phyloP scores from a whole-genome alignment of 2,888 invertebrate species.

The Masnerella sp. region DNA sequence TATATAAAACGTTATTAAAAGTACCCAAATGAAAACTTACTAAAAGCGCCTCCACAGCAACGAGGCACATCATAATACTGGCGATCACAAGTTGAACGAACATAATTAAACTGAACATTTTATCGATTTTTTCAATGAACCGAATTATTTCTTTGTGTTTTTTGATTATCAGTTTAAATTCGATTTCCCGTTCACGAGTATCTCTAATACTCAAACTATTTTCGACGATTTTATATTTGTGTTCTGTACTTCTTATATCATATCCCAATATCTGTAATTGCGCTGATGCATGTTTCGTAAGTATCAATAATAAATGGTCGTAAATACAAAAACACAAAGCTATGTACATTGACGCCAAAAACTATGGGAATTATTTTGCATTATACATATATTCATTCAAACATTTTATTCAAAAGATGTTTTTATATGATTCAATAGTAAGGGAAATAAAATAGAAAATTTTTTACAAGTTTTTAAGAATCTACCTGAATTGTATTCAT shows the following conservation, averaged over 20 bases:
- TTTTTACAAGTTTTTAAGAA: too few species aligned
- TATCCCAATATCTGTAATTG: constrained; percentile 17
- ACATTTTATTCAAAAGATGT: too few species aligned
- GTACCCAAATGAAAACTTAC: constrained; percentile 3
- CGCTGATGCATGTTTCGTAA: constrained; percentile 24
- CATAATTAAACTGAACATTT: constrained; percentile 6
- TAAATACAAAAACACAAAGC: constrained; percentile 13
- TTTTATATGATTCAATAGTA: neutral
- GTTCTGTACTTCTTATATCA: neutral
- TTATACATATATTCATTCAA: neutral
- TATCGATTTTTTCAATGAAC: constrained; percentile 1
- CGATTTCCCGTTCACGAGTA: too few species aligned
- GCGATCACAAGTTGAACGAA: constrained; percentile 16
- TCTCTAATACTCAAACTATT: neutral
- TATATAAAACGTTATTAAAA: neutral
- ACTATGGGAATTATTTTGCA: neutral
- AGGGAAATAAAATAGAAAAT: too few species aligned
- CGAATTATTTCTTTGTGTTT: constrained; percentile 23
- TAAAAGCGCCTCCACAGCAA: constrained; percentile 21
- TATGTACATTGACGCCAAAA: constrained; percentile 7
- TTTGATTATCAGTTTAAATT: constrained; percentile 7
- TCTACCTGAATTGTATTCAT: too few species aligned
- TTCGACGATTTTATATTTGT: neutral
- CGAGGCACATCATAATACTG: constrained; percentile 31
- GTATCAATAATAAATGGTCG: constrained; percentile 18